These are phyloP conservation scores for Bradypodion pumilum DNA, from an alignment of 2,797 vertebrate genomes.

Conservation along the genomic window DNA sequence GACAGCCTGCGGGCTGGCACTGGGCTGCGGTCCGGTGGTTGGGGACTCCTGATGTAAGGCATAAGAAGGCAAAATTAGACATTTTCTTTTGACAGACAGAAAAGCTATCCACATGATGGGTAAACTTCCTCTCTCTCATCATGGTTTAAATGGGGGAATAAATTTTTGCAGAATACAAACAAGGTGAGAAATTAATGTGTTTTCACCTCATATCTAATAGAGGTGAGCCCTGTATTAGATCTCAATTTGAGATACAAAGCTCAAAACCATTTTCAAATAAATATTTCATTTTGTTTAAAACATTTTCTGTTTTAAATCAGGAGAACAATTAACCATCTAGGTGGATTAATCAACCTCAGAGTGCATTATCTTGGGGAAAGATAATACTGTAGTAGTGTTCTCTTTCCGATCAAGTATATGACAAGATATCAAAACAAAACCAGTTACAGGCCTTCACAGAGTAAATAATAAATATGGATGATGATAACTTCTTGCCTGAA, in stretches of 20 bases:
- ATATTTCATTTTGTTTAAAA: neutral
- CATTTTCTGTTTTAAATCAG: neutral
- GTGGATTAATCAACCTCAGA: neutral
- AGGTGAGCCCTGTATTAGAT: neutral
- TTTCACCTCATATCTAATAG: neutral
- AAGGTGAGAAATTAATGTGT: neutral
- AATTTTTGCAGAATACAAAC: neutral
- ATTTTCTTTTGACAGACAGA: neutral
- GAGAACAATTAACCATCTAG: neutral
- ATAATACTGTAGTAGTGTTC: neutral
- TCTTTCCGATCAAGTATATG: neutral
- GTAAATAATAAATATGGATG: conserved; percentile 33
- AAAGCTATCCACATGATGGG: too few species aligned
- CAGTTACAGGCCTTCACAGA: neutral
- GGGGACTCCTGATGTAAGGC: too few species aligned
- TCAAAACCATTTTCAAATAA: neutral
- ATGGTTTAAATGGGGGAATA: neutral
- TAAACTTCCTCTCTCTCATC: neutral
- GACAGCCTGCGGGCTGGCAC: too few species aligned
- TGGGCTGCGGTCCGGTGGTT: too few species aligned
- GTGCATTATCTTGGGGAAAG: neutral
- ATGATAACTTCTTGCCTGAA: conserved; percentile 1
- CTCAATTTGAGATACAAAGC: neutral
- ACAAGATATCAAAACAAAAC: neutral
- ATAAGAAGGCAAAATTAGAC: neutral